Evolutionary conservation across 2,888 invertebrate genomes (phyloP), one percentile per base, ranked within the genome.

Genomic region (Frankliniella fusca): DNA sequence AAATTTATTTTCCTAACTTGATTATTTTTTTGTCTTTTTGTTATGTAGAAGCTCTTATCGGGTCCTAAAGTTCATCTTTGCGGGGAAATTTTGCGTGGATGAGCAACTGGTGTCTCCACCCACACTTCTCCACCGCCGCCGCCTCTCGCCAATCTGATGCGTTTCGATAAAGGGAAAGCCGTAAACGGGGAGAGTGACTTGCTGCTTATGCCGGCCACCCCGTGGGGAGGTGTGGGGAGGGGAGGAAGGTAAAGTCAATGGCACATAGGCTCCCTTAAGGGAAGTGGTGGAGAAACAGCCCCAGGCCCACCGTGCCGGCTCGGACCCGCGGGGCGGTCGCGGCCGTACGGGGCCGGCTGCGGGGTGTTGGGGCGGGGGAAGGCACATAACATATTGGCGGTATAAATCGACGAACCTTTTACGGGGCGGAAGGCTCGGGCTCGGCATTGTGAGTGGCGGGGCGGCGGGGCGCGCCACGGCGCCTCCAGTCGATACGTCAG

Each of bases 371-470:
- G 38, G 38, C 3, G 38, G 38, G 38, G 38, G 38, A 5, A 38
- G 38, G 38, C 38, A 38, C 27, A 76, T 76, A 76, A 76, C 70
- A 76, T 76, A 76, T 76, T 76, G 70, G 70, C 70, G 70, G 23
- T 76, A 76, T 76, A 76, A 76, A 76, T 76, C 70, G 70, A 23
- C 70, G 70, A 27, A 23, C 70, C 70, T 76, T 76, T 76, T 76
- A 76, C 70, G 12, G 23, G 27, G 27, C 70, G 70, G 70, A 76
- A 76, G 70, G 23, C 23, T 27, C n/a, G 38, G 3, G 38, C 38
- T 38, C 3, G 38, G 38, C 38, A 38, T 38, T 38, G 38, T 38
- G 38, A 38, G 38, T 38, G 38, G 38, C 38, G 38, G 38, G 38
- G 38, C 38, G 38, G 38, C 38, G 38, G 3, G 38, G 38, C 38